phyloP scores from a whole-genome alignment of 2,113 vertebrate species.

The Oreochromis aureus region DNA sequence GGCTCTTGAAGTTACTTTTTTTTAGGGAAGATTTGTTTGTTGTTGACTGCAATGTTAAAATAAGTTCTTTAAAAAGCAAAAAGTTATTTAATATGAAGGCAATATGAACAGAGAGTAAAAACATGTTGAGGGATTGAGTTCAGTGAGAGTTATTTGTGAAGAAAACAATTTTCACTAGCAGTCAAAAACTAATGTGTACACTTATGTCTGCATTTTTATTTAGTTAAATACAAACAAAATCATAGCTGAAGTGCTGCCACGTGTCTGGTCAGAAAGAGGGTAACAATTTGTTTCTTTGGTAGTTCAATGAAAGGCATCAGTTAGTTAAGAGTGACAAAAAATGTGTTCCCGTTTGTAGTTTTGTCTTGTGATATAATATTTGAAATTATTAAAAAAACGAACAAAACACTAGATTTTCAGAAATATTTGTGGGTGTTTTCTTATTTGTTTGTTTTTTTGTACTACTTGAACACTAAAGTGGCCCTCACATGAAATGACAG shows the following conservation, averaged over 20 bases:
- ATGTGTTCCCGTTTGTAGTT: neutral
- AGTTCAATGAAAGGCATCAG: neutral
- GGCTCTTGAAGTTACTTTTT: neutral
- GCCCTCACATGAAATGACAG: neutral
- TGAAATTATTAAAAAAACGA: fast-evolving
- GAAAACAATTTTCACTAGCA: neutral
- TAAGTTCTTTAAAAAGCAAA: fast-evolving
- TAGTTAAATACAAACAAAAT: too few species aligned
- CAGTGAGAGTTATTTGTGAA: neutral
- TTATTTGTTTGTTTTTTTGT: neutral
- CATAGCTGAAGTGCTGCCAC: neutral
- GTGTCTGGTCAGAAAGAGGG: neutral
- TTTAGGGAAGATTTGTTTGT: neutral
- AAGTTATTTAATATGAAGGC: neutral
- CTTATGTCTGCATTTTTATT: neutral
- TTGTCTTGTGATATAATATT: neutral
- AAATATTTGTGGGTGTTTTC: neutral
- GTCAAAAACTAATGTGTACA: neutral
- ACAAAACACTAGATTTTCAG: neutral
- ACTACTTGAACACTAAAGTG: neutral
- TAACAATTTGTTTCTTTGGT: neutral
- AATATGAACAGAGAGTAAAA: neutral
- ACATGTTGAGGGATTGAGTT: neutral
- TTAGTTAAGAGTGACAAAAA: neutral
- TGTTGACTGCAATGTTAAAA: neutral